Evolutionary conservation across 2,113 vertebrate species (phyloP).

Genomic region (Etheostoma spectabile): DNA sequence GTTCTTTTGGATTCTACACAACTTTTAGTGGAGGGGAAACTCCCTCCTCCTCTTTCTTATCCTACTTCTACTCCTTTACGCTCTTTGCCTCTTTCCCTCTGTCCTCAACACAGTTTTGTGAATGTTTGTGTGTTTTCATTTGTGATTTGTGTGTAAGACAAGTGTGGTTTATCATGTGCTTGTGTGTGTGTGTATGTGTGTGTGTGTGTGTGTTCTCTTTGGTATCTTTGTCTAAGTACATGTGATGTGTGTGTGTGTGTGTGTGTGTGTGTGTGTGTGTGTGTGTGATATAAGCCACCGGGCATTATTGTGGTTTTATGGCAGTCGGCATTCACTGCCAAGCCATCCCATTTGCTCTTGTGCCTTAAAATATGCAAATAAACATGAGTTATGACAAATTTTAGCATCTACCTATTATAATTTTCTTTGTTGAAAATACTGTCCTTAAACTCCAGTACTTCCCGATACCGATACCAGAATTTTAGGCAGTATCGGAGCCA

Average conservation of each 20-base stretch:
- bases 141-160: conserved; percentile 26
- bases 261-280: not conserved
- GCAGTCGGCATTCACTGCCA: conserved; percentile 11
- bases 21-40: conserved; percentile 62
- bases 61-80: conserved; percentile 42
- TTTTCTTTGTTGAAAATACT: not conserved
- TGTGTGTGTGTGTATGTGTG: conserved; percentile 5
- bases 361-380: not conserved
- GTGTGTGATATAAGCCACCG: conserved; percentile 4
- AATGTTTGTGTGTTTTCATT: conserved; percentile 38
- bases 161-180: conserved; percentile 15
- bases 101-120: conserved; percentile 22
- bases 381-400: not conserved
- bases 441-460: too few relatives aligned
- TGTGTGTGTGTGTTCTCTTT: not conserved
- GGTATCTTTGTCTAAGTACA: not conserved
- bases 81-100: conserved; percentile 17
- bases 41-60: conserved; percentile 49
- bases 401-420: not conserved
- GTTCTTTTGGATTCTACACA: conserved; percentile 70
- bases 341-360: not conserved
- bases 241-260: not conserved
- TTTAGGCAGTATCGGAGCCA: too few relatives aligned
- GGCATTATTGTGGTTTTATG: conserved; percentile 24
- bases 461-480: too few relatives aligned